Conservation (phyloP, 2,888 invertebrate genomes). For the Andricus quercusramuli region DNA sequence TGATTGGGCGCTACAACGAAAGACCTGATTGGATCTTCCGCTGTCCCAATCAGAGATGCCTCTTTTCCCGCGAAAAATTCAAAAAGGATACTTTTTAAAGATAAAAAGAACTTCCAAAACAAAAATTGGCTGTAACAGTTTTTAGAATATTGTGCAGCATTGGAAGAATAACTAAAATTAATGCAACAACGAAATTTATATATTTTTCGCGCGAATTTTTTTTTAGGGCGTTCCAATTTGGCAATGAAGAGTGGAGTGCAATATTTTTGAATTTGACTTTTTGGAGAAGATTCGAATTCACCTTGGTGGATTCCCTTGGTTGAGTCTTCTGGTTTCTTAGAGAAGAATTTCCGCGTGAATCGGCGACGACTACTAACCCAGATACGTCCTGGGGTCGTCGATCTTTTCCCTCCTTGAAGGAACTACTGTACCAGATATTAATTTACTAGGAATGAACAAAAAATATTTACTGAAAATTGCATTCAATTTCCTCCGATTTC, state of each 20-base stretch:
- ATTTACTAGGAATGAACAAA: slow-evolving; percentile 61
- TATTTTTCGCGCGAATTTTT: not conserved
- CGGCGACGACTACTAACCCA: slow-evolving; percentile 78
- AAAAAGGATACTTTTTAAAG: no score
- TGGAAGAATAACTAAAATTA: no score
- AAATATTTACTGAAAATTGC: not conserved
- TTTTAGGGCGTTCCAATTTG: not conserved
- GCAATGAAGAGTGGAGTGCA: not conserved
- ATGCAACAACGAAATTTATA: not conserved
- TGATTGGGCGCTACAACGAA: no score
- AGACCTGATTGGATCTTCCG: no score
- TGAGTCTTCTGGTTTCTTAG: slow-evolving; percentile 65
- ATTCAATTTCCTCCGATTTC: not conserved
- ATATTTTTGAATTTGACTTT: slow-evolving; percentile 69
- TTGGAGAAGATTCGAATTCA: slow-evolving; percentile 59
- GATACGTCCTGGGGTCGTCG: slow-evolving; percentile 76
- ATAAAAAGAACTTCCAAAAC: no score
- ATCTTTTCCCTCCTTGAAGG: slow-evolving; percentile 73
- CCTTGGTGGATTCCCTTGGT: slow-evolving; percentile 58
- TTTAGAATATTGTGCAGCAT: no score
- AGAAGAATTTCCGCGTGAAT: slow-evolving; percentile 77
- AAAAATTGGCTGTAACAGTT: no score
- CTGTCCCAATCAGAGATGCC: no score
- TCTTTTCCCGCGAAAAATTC: no score
- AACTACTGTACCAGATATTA: slow-evolving; percentile 73